Evolutionary conservation across 2,113 vertebrate species (phyloP).

Genomic region (Hystrix brachyura): DNA sequence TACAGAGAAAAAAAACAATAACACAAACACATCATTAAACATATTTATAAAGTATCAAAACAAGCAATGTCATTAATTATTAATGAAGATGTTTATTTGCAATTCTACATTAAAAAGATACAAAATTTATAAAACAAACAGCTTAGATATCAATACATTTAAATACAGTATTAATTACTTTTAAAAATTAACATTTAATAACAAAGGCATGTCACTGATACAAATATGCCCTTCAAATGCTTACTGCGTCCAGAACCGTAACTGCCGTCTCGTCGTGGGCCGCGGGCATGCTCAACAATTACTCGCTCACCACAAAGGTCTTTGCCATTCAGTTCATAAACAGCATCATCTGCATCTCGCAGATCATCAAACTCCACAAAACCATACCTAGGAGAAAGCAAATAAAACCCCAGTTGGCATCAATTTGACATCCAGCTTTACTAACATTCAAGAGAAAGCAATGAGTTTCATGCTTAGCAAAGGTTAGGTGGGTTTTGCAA

Average conservation of each 20-base stretch:
- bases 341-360: slow-evolving; percentile 97
- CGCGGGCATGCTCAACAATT: slow-evolving; percentile 92
- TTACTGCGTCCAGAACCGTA: slow-evolving; percentile 96
- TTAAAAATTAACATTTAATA: slow-evolving; percentile 76
- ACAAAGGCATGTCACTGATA: slow-evolving; percentile 74
- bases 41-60: slow-evolving; percentile 85
- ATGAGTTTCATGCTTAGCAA: slow-evolving; percentile 80
- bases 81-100: slow-evolving; percentile 71
- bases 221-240: slow-evolving; percentile 87
- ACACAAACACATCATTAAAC: slow-evolving; percentile 88
- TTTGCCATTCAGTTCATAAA: slow-evolving; percentile 98
- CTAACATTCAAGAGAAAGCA: slow-evolving; percentile 79
- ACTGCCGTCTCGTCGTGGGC: slow-evolving; percentile 94
- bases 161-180: slow-evolving; percentile 70
- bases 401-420: slow-evolving; percentile 64
- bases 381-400: slow-evolving; percentile 91
- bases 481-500: slow-evolving; percentile 74
- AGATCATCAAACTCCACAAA: slow-evolving; percentile 99
- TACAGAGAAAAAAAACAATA: slow-evolving; percentile 86
- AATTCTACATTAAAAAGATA: slow-evolving; percentile 80
- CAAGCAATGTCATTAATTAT: slow-evolving; percentile 86
- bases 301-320: slow-evolving; percentile 97
- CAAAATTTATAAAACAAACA: slow-evolving; percentile 83
- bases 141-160: slow-evolving; percentile 80
- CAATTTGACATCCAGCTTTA: background rate